phyloP scores from a whole-genome alignment of 1,140 invertebrate species.

The Cecropterus lyciades region DNA sequence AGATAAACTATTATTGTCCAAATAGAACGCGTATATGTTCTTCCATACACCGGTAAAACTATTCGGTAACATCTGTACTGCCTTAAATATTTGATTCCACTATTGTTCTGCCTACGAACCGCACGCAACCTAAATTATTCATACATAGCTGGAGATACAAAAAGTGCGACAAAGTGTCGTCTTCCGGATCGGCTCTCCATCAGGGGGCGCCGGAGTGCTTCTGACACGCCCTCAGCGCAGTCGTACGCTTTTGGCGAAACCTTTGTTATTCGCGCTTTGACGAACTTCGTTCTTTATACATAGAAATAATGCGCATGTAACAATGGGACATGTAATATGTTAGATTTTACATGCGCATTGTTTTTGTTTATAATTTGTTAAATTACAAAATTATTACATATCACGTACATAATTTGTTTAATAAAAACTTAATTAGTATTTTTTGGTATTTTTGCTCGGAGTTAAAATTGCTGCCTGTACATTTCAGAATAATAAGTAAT shows the following conservation, averaged over 20 bases:
- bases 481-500: too few species aligned
- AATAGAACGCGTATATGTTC: neutral
- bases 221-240: slow-evolving; percentile 47
- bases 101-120: neutral
- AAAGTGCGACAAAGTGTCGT: slow-evolving; percentile 61
- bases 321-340: too few species aligned
- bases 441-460: too few species aligned
- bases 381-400: too few species aligned
- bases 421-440: too few species aligned
- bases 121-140: slow-evolving; percentile 47
- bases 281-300: slow-evolving; percentile 12
- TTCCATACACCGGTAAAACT: neutral
- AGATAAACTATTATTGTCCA: neutral
- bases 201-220: slow-evolving; percentile 52
- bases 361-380: too few species aligned
- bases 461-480: too few species aligned
- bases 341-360: too few species aligned
- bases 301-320: neutral
- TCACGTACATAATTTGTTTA: too few species aligned
- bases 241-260: neutral
- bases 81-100: neutral
- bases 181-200: slow-evolving; percentile 57
- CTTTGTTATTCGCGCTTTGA: slow-evolving; percentile 28
- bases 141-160: slow-evolving; percentile 39
- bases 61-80: neutral